Conservation (phyloP, 2,888 invertebrate species). For the Diplazon laetatorius region DNA sequence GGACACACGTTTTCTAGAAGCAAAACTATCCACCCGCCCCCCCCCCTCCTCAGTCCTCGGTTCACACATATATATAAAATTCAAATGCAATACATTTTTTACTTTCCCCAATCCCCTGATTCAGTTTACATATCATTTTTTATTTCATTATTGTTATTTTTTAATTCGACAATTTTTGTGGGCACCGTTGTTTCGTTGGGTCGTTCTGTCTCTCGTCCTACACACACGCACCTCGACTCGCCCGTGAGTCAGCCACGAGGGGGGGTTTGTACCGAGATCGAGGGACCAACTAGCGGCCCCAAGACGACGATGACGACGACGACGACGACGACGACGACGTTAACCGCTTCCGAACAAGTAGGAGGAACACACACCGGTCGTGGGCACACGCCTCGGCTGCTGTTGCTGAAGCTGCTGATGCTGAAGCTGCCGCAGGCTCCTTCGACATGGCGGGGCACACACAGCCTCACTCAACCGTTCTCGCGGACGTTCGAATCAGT, state of each 20-base stretch:
- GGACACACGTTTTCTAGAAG: slow-evolving; percentile 28
- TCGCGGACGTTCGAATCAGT: slow-evolving; percentile 60
- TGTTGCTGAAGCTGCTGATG: no score
- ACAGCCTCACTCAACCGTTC: slow-evolving; percentile 44
- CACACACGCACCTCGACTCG: slow-evolving; percentile 46
- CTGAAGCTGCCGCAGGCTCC: no score
- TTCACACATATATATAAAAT: no score
- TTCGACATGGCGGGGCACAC: slow-evolving; percentile 48
- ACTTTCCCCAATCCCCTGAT: no score
- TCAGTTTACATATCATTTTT: no score
- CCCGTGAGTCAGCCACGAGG: slow-evolving; percentile 57
- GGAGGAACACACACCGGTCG: slow-evolving; percentile 70
- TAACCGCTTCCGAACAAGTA: slow-evolving; percentile 66
- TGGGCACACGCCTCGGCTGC: slow-evolving; percentile 72
- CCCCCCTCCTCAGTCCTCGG: background rate
- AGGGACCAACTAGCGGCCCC: slow-evolving; percentile 33
- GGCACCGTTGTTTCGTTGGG: slow-evolving; percentile 45
- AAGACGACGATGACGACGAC: slow-evolving; percentile 58
- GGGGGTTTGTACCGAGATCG: slow-evolving; percentile 22
- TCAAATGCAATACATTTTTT: no score
- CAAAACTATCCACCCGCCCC: background rate
- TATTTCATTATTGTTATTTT: no score
- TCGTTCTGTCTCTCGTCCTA: slow-evolving; percentile 57
- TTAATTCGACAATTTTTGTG: no score
- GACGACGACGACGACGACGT: slow-evolving; percentile 47